Conservation (phyloP, 2,888 invertebrate species). For the Aproaerema taeniolella region DNA sequence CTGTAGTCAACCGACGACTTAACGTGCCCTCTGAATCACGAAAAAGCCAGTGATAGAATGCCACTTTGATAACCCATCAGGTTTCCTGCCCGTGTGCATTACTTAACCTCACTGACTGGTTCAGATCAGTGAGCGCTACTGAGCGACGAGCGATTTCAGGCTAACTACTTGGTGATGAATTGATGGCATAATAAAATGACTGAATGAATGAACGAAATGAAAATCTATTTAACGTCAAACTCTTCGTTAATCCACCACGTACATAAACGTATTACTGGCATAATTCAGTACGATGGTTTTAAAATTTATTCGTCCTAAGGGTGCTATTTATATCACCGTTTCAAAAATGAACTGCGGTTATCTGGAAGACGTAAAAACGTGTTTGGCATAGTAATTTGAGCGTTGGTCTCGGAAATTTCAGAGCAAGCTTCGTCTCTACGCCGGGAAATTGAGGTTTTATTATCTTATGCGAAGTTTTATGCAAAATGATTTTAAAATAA, state of each 20-base stretch:
- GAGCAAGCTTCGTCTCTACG: constrained; percentile 1
- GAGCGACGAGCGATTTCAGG: no score
- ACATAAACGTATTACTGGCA: constrained; percentile 28
- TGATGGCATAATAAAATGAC: constrained; percentile 1
- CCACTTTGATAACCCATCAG: no score
- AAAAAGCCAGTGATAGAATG: no score
- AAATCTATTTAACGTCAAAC: constrained; percentile 24
- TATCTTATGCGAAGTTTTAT: no score
- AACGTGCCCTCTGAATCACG: no score
- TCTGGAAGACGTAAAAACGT: constrained; percentile 64
- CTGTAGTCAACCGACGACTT: no score
- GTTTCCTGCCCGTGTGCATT: no score
- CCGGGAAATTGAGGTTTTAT: no score
- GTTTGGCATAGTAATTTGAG: constrained; percentile 56
- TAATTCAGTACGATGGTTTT: constrained; percentile 54
- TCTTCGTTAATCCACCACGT: constrained; percentile 25
- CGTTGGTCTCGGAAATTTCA: constrained; percentile 2
- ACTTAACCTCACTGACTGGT: no score
- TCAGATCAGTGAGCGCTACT: no score
- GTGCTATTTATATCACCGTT: constrained; percentile 70
- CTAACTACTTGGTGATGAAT: no score
- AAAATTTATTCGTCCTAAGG: constrained; percentile 68
- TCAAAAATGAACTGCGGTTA: constrained; percentile 74
- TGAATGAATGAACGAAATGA: constrained; percentile 10
- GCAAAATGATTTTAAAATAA: no score